A percentile compares a stretch with the other conserved stretches of the same genome.
These are phyloP conservation scores for Cotesia vestalis DNA, from an alignment of 1,140 invertebrate genomes.

Conservation along the genomic window DNA sequence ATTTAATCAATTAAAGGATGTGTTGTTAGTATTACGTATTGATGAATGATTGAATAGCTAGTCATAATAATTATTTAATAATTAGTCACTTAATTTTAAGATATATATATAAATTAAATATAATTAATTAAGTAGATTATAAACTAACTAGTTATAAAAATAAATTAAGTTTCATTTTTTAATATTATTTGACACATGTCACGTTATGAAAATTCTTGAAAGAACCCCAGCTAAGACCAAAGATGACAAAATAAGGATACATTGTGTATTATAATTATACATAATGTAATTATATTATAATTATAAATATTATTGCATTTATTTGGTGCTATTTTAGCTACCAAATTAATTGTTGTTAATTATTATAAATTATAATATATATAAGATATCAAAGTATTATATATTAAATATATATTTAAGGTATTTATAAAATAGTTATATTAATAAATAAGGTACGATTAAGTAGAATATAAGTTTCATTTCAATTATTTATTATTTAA, in stretches of 20 bases:
- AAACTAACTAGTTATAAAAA: conserved; percentile 1
- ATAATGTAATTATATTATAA: conserved; percentile 17
- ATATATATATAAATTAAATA: not conserved
- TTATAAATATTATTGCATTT: conserved; percentile 16
- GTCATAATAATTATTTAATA: conserved; percentile 3
- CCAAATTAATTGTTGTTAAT: not conserved
- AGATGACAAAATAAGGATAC: conserved; percentile 33
- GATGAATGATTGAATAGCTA: not conserved
- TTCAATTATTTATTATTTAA: conserved; percentile 45
- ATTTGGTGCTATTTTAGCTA: no score
- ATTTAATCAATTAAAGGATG: no score
- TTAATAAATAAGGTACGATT: not conserved
- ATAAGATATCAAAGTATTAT: conserved; percentile 27
- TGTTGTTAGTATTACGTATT: no score
- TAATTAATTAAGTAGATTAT: not conserved
- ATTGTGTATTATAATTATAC: conserved; percentile 33
- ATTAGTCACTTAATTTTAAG: not conserved
- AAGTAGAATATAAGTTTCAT: conserved; percentile 30
- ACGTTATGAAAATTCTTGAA: conserved; percentile 40
- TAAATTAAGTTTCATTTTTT: conserved; percentile 41
- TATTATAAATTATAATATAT: conserved; percentile 21
- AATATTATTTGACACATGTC: conserved; percentile 41
- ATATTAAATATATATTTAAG: not conserved
- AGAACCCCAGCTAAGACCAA: conserved; percentile 43
- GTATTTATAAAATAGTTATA: not conserved